Evolutionary conservation across 2,113 vertebrate species (phyloP).

Genomic region (Cyanoramphus novaezelandiae): DNA sequence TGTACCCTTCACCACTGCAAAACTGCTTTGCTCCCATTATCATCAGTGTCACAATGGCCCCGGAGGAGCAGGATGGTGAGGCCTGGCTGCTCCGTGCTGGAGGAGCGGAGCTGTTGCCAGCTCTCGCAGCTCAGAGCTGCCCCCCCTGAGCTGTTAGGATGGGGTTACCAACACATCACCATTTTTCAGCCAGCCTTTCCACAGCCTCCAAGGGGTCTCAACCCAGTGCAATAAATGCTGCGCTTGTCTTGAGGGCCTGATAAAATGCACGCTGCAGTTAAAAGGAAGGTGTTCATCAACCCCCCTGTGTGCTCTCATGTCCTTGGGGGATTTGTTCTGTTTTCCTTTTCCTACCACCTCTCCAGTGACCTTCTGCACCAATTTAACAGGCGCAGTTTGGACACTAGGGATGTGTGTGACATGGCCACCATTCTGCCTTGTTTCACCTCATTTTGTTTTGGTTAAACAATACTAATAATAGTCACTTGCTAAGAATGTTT

Average conservation of each 20-base stretch:
- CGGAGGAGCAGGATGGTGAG: background rate
- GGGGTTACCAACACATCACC: background rate
- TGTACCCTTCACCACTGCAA: background rate
- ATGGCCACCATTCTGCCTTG: background rate
- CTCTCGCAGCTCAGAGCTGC: background rate
- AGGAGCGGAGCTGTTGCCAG: background rate
- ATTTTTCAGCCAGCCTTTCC: background rate
- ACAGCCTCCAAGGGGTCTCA: background rate
- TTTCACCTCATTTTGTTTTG: background rate
- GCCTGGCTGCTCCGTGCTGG: background rate
- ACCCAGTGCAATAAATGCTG: background rate
- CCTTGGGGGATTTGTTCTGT: background rate
- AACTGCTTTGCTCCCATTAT: background rate
- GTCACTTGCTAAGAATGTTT: background rate
- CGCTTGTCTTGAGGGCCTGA: background rate
- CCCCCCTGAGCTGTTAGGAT: background rate
- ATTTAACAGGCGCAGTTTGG: background rate
- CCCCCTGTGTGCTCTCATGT: background rate
- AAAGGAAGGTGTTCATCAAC: background rate
- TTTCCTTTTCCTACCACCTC: background rate
- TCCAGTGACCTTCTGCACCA: too few relatives aligned
- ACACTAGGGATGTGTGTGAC: background rate
- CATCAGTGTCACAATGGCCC: rapidly evolving
- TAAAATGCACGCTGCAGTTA: background rate
- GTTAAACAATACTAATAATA: background rate